A percentile compares a stretch with the other conserved stretches of the same genome.
Conservation (phyloP, 2,797 vertebrate species). For the Garrulus glandarius region DNA sequence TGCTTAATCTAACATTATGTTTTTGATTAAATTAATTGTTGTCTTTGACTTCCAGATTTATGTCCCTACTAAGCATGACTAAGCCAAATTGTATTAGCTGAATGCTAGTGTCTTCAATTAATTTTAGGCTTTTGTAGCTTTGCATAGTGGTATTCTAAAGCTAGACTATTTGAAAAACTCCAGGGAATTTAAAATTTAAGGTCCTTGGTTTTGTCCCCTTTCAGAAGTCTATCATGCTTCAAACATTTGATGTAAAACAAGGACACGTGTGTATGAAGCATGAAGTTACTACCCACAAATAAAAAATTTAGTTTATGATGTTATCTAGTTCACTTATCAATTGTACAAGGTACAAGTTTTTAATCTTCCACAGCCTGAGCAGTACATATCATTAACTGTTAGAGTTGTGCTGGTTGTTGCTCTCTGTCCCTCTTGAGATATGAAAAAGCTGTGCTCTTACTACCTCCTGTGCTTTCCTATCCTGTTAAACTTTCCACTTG, state of each 20-base stretch:
- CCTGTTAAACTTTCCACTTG: neutral
- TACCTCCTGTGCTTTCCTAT: neutral
- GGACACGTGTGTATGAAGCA: neutral
- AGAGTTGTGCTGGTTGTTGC: neutral
- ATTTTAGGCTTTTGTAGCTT: neutral
- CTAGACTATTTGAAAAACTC: neutral
- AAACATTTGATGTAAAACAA: neutral
- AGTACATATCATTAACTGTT: neutral
- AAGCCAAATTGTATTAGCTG: neutral
- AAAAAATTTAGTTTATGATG: neutral
- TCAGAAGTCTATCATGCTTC: neutral
- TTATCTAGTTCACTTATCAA: neutral
- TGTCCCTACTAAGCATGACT: neutral
- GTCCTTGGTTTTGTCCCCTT: rapidly evolving
- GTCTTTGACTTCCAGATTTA: constrained; percentile 4
- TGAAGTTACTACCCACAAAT: neutral
- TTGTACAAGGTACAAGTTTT: neutral
- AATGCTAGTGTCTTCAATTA: neutral
- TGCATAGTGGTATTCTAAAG: neutral
- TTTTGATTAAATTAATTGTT: neutral
- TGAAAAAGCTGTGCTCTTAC: neutral
- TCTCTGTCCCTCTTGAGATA: neutral
- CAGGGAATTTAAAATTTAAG: neutral
- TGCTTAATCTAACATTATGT: neutral
- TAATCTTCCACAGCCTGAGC: neutral